Conservation (phyloP, 2,888 invertebrate species). For the Acanthacorydalis orientalis region DNA sequence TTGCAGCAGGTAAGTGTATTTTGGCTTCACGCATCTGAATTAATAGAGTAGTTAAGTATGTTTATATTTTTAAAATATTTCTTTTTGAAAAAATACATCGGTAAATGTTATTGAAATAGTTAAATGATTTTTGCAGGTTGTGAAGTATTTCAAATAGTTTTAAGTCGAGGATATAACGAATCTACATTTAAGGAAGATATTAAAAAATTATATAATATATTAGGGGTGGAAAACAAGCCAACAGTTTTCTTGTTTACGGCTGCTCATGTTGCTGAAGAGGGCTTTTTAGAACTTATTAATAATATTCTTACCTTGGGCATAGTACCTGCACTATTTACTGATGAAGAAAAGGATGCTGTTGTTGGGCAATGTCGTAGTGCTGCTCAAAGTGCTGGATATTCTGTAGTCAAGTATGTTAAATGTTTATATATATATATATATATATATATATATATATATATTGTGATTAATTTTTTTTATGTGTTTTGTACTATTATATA, state of each 20-base stretch:
- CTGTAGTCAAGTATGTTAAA: constrained; percentile 44
- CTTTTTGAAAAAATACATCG: no score
- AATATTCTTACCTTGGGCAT: constrained; percentile 82
- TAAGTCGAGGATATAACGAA: constrained; percentile 77
- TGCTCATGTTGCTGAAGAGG: constrained; percentile 64
- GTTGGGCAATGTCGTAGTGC: constrained; percentile 50
- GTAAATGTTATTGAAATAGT: constrained; percentile 5
- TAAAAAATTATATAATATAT: constrained; percentile 55
- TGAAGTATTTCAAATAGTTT: constrained; percentile 63
- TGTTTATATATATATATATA: not conserved
- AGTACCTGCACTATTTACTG: constrained; percentile 71
- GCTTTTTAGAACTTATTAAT: constrained; percentile 79
- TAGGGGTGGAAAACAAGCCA: constrained; percentile 64
- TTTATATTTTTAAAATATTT: not conserved
- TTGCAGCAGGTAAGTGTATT: constrained; percentile 46
- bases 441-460: not conserved
- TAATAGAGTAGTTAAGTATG: not conserved
- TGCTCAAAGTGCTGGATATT: constrained; percentile 52
- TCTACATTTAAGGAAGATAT: constrained; percentile 71
- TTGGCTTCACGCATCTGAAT: not conserved
- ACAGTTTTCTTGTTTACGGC: constrained; percentile 73
- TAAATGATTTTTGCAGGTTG: constrained; percentile 32
- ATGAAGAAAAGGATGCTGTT: constrained; percentile 76
- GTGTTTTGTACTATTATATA: not conserved
- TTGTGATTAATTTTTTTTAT: not conserved